phyloP scores from a whole-genome alignment of 2,113 vertebrate genomes.

The Leucosticte australis region DNA sequence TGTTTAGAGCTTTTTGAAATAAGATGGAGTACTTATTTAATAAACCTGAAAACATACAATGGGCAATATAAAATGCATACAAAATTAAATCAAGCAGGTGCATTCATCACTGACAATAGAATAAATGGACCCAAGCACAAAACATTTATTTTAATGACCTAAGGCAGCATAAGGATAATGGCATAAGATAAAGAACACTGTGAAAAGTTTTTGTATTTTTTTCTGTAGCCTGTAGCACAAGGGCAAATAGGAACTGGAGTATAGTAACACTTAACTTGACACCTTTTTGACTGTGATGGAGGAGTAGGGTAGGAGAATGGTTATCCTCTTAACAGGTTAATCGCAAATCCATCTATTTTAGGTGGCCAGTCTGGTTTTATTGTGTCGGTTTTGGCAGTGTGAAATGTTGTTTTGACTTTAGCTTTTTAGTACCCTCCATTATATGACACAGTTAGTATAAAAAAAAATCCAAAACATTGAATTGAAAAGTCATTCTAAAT shows the following conservation, averaged over 20 bases:
- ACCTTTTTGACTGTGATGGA: constrained; percentile 63
- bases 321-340: constrained; percentile 63
- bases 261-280: constrained; percentile 16
- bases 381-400: constrained; percentile 39
- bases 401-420: constrained; percentile 12
- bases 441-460: background rate
- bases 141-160: constrained; percentile 78
- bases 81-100: constrained; percentile 72
- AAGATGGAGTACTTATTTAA: constrained; percentile 64
- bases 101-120: constrained; percentile 76
- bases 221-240: background rate
- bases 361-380: constrained; percentile 49
- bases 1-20: constrained; percentile 5
- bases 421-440: background rate
- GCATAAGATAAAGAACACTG: constrained; percentile 59
- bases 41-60: constrained; percentile 66
- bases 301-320: background rate
- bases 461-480: background rate
- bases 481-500: constrained; percentile 2
- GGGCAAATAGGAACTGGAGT: background rate
- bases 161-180: constrained; percentile 58
- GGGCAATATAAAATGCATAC: constrained; percentile 65
- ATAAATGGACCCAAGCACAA: constrained; percentile 67
- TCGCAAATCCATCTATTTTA: constrained; percentile 70
- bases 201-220: constrained; percentile 39